Evolutionary conservation across 2,888 invertebrate genomes (phyloP).

Genomic region (Patella depressa): DNA sequence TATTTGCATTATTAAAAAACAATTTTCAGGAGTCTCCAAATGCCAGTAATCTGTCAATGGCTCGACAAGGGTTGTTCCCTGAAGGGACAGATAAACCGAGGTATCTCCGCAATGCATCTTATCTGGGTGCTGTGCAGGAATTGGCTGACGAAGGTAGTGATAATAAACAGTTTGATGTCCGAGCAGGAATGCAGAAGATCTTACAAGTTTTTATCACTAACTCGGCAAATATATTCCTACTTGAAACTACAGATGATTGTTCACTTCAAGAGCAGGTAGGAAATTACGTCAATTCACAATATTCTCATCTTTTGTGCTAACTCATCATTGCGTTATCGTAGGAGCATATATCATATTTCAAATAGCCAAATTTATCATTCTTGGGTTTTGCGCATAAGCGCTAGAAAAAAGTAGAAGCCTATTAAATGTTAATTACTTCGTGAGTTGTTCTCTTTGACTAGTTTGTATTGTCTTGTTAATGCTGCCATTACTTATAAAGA

Average conservation of each 20-base stretch:
- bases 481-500: too few species aligned
- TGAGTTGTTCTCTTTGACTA: too few species aligned
- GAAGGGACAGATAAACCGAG: constrained; percentile 34
- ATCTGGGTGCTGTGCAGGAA: constrained; percentile 62
- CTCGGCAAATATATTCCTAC: constrained; percentile 90
- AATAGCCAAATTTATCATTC: too few species aligned
- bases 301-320: too few species aligned
- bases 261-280: constrained; percentile 57
- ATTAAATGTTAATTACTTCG: too few species aligned
- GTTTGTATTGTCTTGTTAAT: too few species aligned
- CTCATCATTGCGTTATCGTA: too few species aligned
- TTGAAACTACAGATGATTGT: constrained; percentile 48
- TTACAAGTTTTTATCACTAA: constrained; percentile 90
- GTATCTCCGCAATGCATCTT: constrained; percentile 58
- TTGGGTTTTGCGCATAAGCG: too few species aligned
- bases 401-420: too few species aligned
- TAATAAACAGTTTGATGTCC: constrained; percentile 50
- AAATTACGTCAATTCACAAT: too few species aligned
- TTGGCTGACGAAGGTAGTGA: constrained; percentile 54
- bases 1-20: neutral
- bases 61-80: constrained; percentile 30
- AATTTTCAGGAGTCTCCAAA: constrained; percentile 52
- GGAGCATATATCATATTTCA: too few species aligned
- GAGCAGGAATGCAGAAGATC: constrained; percentile 78
- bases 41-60: constrained; percentile 42